Evolutionary conservation across 2,888 invertebrate genomes (phyloP), one percentile per base, ranked within the genome.

Genomic region (Gymnocheta viridis): DNA sequence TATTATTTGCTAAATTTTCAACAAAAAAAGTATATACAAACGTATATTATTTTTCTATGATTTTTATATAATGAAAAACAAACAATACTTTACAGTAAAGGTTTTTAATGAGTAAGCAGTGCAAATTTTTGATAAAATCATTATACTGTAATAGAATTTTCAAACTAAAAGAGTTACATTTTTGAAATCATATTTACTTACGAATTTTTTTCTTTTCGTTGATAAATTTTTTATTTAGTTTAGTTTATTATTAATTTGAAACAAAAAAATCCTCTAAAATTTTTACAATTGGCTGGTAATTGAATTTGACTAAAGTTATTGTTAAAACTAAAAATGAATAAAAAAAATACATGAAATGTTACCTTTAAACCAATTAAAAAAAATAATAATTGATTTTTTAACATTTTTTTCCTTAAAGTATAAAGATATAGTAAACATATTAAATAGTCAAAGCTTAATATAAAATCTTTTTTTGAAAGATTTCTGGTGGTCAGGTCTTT

Each of bases 91-190:
- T 56, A 81, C 32, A 74, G 22, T 62, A 58, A 79, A 82, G 54
- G 41, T 73, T 80, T 74, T 72, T 54, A 41, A 79, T 32, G 47
- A 84, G 77, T 87, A 88, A 90, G 90, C 91, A 91, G 91, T 91
- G 91, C 91, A 91, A 91, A 90, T 91, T 91, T 90, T 90, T 89
- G 87, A 89, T 83, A 47, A 74, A 58, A 80, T 41, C 27, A 72
- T 56, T 64, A 82, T 54, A 27, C 62, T 62, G 54, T 62, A 54
- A 62, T 67, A 69, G 51, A 74, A 35, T 47, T 79, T 54, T 49
- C 12, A 72, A 73, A 64, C 6, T 9, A 32, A 29, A 41, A n/a
- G n/a, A 44, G n/a, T 41, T 17, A 44, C 2, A 47, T 29, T 32
- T 24, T 67, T 64, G 44, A 67, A 66, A 35, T 24, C 24, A 41